Base-by-base conservation (phyloP, 2,888 invertebrate genomes). In the Agonopterix arenella region DNA sequence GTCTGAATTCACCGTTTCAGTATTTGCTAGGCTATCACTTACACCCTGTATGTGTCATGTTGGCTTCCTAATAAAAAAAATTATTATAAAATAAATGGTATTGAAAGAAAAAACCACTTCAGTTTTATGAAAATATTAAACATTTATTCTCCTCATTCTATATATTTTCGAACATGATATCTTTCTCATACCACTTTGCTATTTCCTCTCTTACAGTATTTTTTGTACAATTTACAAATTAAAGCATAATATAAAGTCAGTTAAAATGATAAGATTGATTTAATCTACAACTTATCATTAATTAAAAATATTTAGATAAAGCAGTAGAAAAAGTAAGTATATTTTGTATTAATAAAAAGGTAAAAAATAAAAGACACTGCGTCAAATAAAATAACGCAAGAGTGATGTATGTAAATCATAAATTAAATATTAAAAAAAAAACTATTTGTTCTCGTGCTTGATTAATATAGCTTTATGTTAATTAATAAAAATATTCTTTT, bases 81-180 rank as follows among this genome's bases (percentile, higher is more conserved):
- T n/a, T n/a, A n/a, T n/a, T n/a, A n/a, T n/a, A n/a, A n/a, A n/a
- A n/a, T n/a, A n/a, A 2, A 7, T 38, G 9, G 38, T 40, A 40
- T 11, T 11, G 7, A 44, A 37, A 16, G 13, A 36, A 45, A 42
- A 40, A 48, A 45, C 45, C 44, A 41, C 43, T 42, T 8, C 48
- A 47, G 10, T 13, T 11, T 3, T 56, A 57, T 44, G 52, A 59
- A 62, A 60, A 59, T 60, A 64, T 53, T 55, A 55, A 54, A 54
- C 44, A 54, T 61, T 56, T 59, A 58, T 57, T 44, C 11, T 11
- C 10, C 43, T 11, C 11, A 28, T 36, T 44, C 38, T 18, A 16
- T 47, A 11, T 11, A 10, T 42, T 4, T n/a, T n/a, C n/a, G n/a
- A 36, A 28, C 18, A 44, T 45, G 36, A 49, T 45, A 45, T 11